A percentile compares a stretch with the other conserved stretches of the same genome.
phyloP scores from a whole-genome alignment of 2,888 invertebrate species.

The Mechanitis mazaeus region DNA sequence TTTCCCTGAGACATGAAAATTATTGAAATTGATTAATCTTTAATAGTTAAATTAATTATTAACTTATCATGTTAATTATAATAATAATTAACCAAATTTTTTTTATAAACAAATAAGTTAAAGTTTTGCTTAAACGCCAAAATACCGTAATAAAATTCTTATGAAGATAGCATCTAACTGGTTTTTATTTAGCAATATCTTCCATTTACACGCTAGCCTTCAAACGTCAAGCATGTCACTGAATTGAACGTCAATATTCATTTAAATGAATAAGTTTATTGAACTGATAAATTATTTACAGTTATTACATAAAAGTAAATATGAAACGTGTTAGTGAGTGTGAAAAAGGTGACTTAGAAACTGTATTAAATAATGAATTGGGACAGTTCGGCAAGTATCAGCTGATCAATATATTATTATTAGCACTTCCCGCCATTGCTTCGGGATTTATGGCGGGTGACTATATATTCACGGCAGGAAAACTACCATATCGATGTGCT shows the following conservation, averaged over 20 bases:
- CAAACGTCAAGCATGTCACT: neutral
- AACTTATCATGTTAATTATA: too few relatives aligned
- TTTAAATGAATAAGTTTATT: too few relatives aligned
- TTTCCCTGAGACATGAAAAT: too few relatives aligned
- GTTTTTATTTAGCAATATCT: neutral
- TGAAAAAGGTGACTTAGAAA: constrained; percentile 49
- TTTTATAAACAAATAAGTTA: too few relatives aligned
- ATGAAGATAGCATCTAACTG: neutral
- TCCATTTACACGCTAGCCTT: neutral
- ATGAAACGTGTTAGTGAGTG: constrained; percentile 40
- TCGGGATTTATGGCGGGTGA: constrained; percentile 63
- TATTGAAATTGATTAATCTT: too few relatives aligned
- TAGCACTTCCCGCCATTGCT: constrained; percentile 49
- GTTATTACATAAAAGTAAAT: neutral
- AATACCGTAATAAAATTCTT: too few relatives aligned
- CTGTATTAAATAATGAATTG: constrained; percentile 52
- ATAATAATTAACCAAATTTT: too few relatives aligned
- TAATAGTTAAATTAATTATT: too few relatives aligned
- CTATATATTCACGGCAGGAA: constrained; percentile 62
- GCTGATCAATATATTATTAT: constrained; percentile 47
- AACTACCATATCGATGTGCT: constrained; percentile 53
- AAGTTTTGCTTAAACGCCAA: too few relatives aligned
- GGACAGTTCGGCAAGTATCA: constrained; percentile 64
- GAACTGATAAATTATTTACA: too few relatives aligned
- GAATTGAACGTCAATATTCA: too few relatives aligned